A percentile compares a stretch with the other conserved stretches of the same genome.
phyloP scores from a whole-genome alignment of 2,113 vertebrate species.

The Prionailurus bengalensis region DNA sequence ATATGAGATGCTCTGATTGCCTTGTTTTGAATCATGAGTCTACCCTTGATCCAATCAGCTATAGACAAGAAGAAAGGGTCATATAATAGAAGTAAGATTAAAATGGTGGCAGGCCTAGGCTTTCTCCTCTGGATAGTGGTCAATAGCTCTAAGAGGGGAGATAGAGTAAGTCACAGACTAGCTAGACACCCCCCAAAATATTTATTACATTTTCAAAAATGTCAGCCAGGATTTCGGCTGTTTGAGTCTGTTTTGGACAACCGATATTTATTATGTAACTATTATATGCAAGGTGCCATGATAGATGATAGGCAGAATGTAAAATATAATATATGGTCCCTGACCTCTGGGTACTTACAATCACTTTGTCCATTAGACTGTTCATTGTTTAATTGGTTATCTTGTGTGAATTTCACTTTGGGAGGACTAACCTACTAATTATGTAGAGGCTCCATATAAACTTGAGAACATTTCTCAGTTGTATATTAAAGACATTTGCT shows the following conservation, averaged over 20 bases:
- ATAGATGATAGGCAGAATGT: neutral
- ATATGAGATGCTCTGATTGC: neutral
- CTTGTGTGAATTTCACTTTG: neutral
- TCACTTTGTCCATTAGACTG: neutral
- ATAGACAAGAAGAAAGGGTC: neutral
- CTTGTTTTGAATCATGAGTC: neutral
- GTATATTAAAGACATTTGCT: slow-evolving; percentile 26
- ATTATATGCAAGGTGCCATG: neutral
- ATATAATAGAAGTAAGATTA: neutral
- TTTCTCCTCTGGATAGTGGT: neutral
- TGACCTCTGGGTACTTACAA: neutral
- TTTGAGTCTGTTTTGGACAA: neutral
- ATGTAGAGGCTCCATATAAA: neutral
- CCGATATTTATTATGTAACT: neutral
- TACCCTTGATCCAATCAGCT: neutral
- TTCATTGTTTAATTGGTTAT: slow-evolving; percentile 24
- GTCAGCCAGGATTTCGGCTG: neutral
- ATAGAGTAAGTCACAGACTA: neutral
- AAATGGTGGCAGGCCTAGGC: neutral
- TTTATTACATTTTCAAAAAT: slow-evolving; percentile 32
- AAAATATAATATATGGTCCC: neutral
- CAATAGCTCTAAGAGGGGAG: neutral
- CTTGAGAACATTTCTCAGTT: neutral
- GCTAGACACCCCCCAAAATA: neutral
- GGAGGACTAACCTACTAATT: neutral